Percentiles rank a stretch among this genome's conserved stretches.
Evolutionary conservation across 2,113 vertebrate genomes (phyloP).

Genomic region (Glareola pratincola): DNA sequence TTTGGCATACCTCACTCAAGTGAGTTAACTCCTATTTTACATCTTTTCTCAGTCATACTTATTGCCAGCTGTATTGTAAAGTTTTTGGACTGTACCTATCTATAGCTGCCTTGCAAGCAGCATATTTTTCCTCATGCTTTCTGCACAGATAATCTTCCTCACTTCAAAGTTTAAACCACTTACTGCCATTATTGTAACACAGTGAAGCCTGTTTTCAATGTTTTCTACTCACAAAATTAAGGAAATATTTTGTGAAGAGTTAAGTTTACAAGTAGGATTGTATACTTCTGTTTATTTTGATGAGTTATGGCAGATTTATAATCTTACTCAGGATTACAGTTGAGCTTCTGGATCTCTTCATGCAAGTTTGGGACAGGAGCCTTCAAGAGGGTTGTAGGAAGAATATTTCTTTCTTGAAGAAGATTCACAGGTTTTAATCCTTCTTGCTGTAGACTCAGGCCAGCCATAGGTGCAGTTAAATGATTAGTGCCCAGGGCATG

Average conservation of each 20-base stretch:
- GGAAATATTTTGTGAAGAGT: not conserved
- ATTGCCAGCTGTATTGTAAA: not conserved
- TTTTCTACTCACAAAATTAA: not conserved
- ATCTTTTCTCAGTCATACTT: not conserved
- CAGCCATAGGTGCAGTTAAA: conserved; percentile 82
- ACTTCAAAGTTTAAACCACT: not conserved
- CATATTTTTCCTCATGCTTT: not conserved
- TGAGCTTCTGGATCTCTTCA: conserved; percentile 92
- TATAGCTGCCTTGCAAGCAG: not conserved
- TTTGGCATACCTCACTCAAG: not conserved
- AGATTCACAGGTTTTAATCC: conserved; percentile 89
- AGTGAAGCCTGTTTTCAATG: not conserved
- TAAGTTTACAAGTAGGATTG: not conserved
- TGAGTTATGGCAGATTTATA: not conserved
- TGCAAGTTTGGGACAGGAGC: conserved; percentile 89
- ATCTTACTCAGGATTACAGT: conserved; percentile 93
- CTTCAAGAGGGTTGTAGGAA: conserved; percentile 78
- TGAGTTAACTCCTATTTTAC: not conserved
- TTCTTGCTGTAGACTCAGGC: conserved; percentile 88
- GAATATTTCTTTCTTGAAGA: conserved; percentile 94
- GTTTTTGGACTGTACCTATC: not conserved
- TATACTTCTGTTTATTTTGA: not conserved
- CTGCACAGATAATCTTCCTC: not conserved
- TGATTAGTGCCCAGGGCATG: conserved; percentile 79
- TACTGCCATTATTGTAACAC: not conserved